Conservation (phyloP, 2,888 invertebrate genomes). For the Erynnis tages region DNA sequence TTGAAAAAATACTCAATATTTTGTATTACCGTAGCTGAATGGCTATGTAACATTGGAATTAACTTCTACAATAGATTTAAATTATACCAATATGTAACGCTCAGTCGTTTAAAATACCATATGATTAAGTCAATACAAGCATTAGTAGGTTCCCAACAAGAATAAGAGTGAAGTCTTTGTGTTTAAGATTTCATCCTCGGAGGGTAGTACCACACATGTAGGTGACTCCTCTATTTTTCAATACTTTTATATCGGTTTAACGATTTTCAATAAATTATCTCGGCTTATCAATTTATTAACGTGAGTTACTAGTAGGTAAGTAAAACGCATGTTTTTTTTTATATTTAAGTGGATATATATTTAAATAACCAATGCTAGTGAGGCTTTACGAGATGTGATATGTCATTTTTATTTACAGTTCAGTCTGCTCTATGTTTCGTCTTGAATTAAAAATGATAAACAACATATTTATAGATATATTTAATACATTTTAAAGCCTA, state of each 20-base stretch:
- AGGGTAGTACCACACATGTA: slow-evolving; percentile 33
- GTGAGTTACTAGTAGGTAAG: too few relatives aligned
- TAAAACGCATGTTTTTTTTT: too few relatives aligned
- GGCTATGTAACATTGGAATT: slow-evolving; percentile 21
- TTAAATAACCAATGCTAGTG: too few relatives aligned
- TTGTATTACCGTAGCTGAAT: background rate
- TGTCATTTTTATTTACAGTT: too few relatives aligned
- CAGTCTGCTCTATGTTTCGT: too few relatives aligned
- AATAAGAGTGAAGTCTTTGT: slow-evolving; percentile 37
- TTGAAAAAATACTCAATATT: too few relatives aligned
- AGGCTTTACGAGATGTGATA: too few relatives aligned
- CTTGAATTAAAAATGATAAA: too few relatives aligned
- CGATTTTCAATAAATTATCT: slow-evolving; percentile 4
- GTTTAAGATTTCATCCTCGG: slow-evolving; percentile 27
- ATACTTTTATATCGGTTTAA: slow-evolving; percentile 1
- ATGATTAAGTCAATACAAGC: slow-evolving; percentile 44
- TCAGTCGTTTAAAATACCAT: slow-evolving; percentile 46
- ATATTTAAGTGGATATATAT: too few relatives aligned
- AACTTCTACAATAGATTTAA: slow-evolving; percentile 40
- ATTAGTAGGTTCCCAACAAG: slow-evolving; percentile 47
- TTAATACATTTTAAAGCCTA: too few relatives aligned
- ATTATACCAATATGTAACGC: slow-evolving; percentile 42
- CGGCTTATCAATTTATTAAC: slow-evolving; percentile 15
- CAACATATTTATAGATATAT: too few relatives aligned
- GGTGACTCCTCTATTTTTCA: slow-evolving; percentile 5